Evolutionary conservation across 2,888 invertebrate genomes (phyloP), one percentile per base, ranked within the genome.

Genomic region (Drosophila robusta): DNA sequence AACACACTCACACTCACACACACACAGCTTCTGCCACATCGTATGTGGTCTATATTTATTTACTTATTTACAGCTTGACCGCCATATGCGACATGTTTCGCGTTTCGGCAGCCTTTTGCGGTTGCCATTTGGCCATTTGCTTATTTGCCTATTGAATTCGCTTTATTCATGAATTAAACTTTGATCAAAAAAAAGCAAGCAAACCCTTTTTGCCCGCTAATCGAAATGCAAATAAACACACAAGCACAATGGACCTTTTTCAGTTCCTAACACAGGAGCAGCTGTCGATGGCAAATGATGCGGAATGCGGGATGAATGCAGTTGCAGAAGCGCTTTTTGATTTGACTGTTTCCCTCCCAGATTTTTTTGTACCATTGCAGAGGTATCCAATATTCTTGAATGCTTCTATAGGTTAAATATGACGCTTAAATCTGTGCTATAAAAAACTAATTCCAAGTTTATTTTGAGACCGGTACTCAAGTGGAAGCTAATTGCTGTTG

Each of bases 31-130:
- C 9, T 32, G 32, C 7, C 26, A 38, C 49, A 38, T 22, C 49
- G 62, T 51, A 44, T 65, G 83, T 62, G 85, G 71, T 84, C 75
- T 87, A 81, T 81, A 87, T 87, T 87, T 87, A 81, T 87, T 87
- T 85, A 81, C 79, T 84, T 80, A 81, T 87, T 85, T 80, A 86
- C 71, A 68, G 79, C 67, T 51, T 63, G 51, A 55, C 62, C 46
- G 62, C 70, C 80, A 87, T 80, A 80, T 82, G 88, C 44, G 83
- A 75, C 76, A 61, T 58, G 55, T 78, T 84, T 67, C 78, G 73
- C 87, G 67, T 63, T 86, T 76, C 52, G 65, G 80, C 58, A 66
- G 80, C 60, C 61, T 51, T 45, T 81, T 88, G 87, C 52, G 80
- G 87, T 60, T 72, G 73, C 55, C 63, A 85, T 82, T 82, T 67